A percentile compares a stretch with the other conserved stretches of the same genome.
Conservation (phyloP, 2,888 invertebrate genomes). For the Hirtodrosophila confusa region DNA sequence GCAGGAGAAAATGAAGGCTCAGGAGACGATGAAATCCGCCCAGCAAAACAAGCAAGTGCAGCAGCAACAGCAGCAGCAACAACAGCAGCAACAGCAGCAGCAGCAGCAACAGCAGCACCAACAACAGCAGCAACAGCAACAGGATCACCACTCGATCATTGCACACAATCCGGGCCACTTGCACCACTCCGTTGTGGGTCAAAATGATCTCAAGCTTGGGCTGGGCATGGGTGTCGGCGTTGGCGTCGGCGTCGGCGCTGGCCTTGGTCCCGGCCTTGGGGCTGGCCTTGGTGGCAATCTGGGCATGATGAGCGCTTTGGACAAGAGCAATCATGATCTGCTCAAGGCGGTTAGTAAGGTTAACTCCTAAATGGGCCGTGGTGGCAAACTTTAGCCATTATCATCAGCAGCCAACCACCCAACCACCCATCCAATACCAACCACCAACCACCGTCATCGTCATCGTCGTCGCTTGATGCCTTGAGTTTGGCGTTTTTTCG, state of each 20-base stretch:
- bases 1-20: conserved; percentile 95
- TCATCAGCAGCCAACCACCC: conserved; percentile 22
- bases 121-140: conserved; percentile 80
- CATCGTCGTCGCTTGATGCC: conserved; percentile 52
- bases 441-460: conserved; percentile 15
- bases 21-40: conserved; percentile 94
- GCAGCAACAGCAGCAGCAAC: conserved; percentile 82
- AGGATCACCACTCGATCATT: conserved; percentile 84
- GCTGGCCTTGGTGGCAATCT: conserved; percentile 83
- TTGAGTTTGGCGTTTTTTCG: conserved; percentile 57
- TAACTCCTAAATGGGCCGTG: conserved; percentile 82
- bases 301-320: conserved; percentile 85
- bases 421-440: conserved; percentile 19
- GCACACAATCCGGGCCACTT: conserved; percentile 84
- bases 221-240: conserved; percentile 83
- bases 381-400: conserved; percentile 8
- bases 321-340: conserved; percentile 84
- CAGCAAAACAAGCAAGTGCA: conserved; percentile 88
- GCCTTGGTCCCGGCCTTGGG: conserved; percentile 80
- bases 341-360: conserved; percentile 85
- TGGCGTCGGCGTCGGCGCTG: conserved; percentile 71
- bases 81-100: conserved; percentile 80
- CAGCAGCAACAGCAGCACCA: conserved; percentile 80
- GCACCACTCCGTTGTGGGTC: conserved; percentile 84
- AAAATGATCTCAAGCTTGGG: conserved; percentile 84